These are phyloP conservation scores for Gallinago stenura DNA, from an alignment of 2,797 vertebrate species.

Conservation along the genomic window DNA sequence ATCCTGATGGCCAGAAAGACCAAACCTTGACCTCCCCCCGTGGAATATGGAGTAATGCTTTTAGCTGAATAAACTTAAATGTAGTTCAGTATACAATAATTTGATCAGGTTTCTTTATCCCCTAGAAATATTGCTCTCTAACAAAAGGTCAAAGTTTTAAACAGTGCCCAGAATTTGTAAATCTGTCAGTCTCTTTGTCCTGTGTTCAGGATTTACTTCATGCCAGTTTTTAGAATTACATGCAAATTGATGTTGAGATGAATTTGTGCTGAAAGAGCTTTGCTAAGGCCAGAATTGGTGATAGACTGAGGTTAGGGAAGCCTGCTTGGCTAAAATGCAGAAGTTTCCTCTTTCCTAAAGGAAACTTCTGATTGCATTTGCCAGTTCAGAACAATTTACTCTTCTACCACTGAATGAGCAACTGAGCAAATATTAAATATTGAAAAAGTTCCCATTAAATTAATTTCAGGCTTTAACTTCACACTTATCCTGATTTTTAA, in stretches of 20 bases:
- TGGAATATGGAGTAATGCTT: neutral
- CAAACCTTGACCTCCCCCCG: rapidly evolving
- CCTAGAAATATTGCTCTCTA: neutral
- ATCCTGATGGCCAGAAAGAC: neutral
- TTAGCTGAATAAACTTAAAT: neutral
- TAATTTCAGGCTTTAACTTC: neutral
- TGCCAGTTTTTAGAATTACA: neutral
- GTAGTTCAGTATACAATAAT: neutral
- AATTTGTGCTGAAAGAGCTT: neutral
- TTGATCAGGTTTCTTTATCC: neutral
- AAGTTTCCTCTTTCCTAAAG: neutral
- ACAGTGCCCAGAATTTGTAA: neutral
- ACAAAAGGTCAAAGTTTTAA: neutral
- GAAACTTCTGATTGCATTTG: neutral
- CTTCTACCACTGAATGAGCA: neutral
- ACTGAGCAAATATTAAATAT: neutral
- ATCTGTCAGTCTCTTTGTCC: neutral
- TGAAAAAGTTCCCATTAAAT: neutral
- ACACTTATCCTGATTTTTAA: neutral
- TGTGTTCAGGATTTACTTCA: neutral
- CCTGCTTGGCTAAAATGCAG: neutral
- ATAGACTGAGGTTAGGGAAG: neutral
- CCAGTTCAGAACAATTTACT: neutral
- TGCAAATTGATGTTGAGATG: neutral
- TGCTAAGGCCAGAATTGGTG: neutral